Evolutionary conservation across 2,113 vertebrate genomes (phyloP).

Genomic region (Seriola dumerili): DNA sequence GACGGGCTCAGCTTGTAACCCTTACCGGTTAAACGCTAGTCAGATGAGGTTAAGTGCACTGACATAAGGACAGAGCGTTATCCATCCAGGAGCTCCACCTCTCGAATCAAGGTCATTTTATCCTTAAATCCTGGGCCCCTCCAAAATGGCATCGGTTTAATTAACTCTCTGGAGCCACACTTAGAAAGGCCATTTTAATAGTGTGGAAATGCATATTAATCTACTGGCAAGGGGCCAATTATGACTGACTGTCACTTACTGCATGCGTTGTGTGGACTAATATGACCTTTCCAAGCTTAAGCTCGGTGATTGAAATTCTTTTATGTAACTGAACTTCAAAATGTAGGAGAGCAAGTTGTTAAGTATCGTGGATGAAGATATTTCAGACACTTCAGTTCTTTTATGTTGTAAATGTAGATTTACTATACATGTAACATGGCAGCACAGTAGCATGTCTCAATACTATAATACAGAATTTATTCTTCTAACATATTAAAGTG

Average conservation of each 20-base stretch:
- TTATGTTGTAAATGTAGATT: background rate
- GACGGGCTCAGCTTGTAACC: slow-evolving; percentile 11
- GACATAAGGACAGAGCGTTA: slow-evolving; percentile 18
- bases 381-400: background rate
- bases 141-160: slow-evolving; percentile 75
- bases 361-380: background rate
- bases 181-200: slow-evolving; percentile 74
- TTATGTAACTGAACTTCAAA: background rate
- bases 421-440: background rate
- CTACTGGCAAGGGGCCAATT: slow-evolving; percentile 68
- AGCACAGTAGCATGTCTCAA: background rate
- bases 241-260: slow-evolving; percentile 52
- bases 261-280: slow-evolving; percentile 30
- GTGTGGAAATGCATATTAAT: slow-evolving; percentile 72
- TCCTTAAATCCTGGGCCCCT: slow-evolving; percentile 44
- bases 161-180: slow-evolving; percentile 71
- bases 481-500: background rate
- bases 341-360: background rate
- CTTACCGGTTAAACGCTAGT: slow-evolving; percentile 27
- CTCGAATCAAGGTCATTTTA: slow-evolving; percentile 57
- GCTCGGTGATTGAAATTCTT: slow-evolving; percentile 26
- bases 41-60: slow-evolving; percentile 49
- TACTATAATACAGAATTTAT: background rate
- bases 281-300: slow-evolving; percentile 43
- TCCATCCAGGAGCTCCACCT: slow-evolving; percentile 38